phyloP scores from a whole-genome alignment of 2,113 vertebrate genomes.

The Myrmecobius fasciatus region DNA sequence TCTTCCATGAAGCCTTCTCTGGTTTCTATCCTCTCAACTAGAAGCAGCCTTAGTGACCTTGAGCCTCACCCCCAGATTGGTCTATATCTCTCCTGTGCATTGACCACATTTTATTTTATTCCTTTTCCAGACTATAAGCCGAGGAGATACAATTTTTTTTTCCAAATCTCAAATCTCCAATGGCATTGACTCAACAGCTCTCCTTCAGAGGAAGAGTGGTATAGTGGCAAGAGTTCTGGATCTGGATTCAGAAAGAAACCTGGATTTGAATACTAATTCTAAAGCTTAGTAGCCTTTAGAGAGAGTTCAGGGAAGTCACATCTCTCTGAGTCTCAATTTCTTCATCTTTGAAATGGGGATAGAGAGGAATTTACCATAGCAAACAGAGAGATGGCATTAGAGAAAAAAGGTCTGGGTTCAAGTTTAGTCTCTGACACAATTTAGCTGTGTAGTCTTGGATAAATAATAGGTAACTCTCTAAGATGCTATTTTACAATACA shows the following conservation, averaged over 20 bases:
- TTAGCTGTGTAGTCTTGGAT: not conserved
- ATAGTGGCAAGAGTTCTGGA: not conserved
- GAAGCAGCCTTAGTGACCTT: not conserved
- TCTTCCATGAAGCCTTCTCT: not conserved
- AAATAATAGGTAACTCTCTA: not conserved
- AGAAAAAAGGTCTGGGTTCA: not conserved
- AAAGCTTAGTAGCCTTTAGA: not conserved
- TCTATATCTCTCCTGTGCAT: not conserved
- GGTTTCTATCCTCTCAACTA: not conserved
- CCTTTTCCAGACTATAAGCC: not conserved
- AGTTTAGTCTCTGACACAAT: not conserved
- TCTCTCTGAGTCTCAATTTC: not conserved
- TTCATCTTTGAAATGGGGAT: not conserved
- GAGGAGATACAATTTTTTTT: not conserved
- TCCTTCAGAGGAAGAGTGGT: not conserved
- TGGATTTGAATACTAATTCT: not conserved
- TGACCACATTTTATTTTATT: not conserved
- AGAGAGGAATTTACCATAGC: not conserved
- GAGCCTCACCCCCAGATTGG: not conserved
- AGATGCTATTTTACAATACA: not conserved
- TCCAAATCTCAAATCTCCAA: not conserved
- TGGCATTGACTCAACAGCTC: not conserved
- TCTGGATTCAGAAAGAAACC: not conserved
- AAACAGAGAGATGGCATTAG: too few species aligned
- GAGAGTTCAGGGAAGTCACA: not conserved